Evolutionary conservation across 2,797 vertebrate species (phyloP).

Genomic region (Loriculus beryllinus): DNA sequence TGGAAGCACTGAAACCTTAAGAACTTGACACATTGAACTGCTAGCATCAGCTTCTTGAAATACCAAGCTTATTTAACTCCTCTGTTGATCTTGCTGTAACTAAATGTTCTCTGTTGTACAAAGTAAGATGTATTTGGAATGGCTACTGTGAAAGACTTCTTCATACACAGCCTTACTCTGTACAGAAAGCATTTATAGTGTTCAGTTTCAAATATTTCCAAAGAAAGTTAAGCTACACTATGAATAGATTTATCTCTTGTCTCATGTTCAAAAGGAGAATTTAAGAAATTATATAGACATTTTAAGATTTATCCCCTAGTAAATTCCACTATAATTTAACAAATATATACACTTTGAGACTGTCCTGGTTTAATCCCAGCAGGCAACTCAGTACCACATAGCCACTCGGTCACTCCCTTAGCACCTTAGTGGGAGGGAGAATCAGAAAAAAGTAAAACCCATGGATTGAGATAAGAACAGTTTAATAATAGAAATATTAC

Average conservation of each 20-base stretch:
- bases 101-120: fast-evolving
- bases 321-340: neutral
- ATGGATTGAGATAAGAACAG: neutral
- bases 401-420: neutral
- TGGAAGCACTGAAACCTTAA: neutral
- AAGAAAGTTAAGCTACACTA: neutral
- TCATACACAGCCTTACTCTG: neutral
- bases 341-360: neutral
- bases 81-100: neutral
- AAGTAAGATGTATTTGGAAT: neutral
- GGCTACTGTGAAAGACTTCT: neutral
- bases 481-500: neutral
- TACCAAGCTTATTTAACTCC: neutral
- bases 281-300: neutral
- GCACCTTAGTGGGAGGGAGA: neutral
- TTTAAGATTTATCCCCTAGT: neutral
- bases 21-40: neutral
- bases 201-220: neutral
- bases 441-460: neutral
- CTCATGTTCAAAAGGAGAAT: neutral
- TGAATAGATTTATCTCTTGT: neutral
- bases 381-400: neutral
- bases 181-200: neutral
- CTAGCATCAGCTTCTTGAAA: neutral
- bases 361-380: neutral